Evolutionary conservation across 2,797 vertebrate species (phyloP).

Genomic region (Premnoplex brunnescens): DNA sequence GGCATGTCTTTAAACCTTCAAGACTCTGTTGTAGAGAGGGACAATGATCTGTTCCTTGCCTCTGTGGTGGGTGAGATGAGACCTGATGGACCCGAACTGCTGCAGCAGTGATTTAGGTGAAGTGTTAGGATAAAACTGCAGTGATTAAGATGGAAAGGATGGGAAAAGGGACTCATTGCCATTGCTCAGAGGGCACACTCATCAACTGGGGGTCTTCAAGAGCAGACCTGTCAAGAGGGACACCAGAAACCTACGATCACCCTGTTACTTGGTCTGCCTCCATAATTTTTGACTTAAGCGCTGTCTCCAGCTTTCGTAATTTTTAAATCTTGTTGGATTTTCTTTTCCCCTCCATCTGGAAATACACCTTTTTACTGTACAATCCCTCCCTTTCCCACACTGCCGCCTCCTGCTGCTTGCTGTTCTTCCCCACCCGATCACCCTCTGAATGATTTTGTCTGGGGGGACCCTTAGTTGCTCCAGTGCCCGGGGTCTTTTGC

Average conservation of each 20-base stretch:
- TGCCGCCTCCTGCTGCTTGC: accelerated
- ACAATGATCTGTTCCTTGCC: neutral
- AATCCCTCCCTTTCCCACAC: too few relatives aligned
- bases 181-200: neutral
- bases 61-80: neutral
- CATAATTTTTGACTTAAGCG: neutral
- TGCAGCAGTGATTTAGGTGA: neutral
- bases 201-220: neutral
- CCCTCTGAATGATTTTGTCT: accelerated
- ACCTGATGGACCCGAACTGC: neutral
- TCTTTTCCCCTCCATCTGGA: accelerated
- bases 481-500: accelerated
- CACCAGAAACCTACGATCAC: neutral
- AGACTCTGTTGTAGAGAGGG: neutral
- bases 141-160: neutral
- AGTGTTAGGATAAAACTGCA: neutral
- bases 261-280: neutral
- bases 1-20: neutral
- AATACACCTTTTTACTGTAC: accelerated
- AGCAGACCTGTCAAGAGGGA: neutral
- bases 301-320: neutral
- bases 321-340: neutral
- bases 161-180: neutral
- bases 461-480: accelerated
- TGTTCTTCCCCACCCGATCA: neutral